Percentiles rank a stretch among this genome's conserved stretches.
phyloP scores from a whole-genome alignment of 2,888 invertebrate genomes.

The Tachystola acroxantha region DNA sequence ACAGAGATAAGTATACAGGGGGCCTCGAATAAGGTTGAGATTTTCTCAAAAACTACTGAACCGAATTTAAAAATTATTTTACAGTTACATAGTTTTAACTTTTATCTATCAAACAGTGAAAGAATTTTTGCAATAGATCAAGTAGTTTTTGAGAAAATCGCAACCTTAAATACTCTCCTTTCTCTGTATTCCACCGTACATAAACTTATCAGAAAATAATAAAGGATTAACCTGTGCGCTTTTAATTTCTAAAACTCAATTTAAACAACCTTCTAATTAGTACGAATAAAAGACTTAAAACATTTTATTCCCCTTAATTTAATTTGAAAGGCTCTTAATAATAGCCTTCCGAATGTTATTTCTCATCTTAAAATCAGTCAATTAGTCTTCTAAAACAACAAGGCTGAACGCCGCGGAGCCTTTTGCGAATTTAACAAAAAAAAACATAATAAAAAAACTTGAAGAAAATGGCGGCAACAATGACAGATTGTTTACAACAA shows the following conservation, averaged over 20 bases:
- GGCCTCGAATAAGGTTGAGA: too few species aligned
- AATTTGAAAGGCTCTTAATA: background rate
- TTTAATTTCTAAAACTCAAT: background rate
- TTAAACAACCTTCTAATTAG: slow-evolving; percentile 2
- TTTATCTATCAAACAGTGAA: too few species aligned
- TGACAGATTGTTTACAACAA: slow-evolving; percentile 71
- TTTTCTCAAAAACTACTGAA: too few species aligned
- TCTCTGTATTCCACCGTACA: too few species aligned
- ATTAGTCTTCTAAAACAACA: slow-evolving; percentile 8
- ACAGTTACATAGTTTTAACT: too few species aligned
- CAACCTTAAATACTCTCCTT: too few species aligned
- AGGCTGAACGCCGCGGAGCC: background rate
- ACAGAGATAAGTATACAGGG: too few species aligned
- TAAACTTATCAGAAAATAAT: too few species aligned
- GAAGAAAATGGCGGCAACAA: slow-evolving; percentile 34
- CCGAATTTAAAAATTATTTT: too few species aligned
- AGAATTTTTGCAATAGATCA: too few species aligned
- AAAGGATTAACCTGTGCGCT: too few species aligned
- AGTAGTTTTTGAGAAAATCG: too few species aligned
- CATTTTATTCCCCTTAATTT: background rate
- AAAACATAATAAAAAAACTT: slow-evolving; percentile 1
- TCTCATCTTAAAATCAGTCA: slow-evolving; percentile 4
- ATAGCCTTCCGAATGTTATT: slow-evolving; percentile 1
- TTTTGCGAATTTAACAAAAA: background rate
- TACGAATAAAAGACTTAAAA: background rate